Percentiles rank a stretch among this genome's conserved stretches.
Evolutionary conservation across 1,140 invertebrate species (phyloP).

Genomic region (Anagrus nilaparvatae): DNA sequence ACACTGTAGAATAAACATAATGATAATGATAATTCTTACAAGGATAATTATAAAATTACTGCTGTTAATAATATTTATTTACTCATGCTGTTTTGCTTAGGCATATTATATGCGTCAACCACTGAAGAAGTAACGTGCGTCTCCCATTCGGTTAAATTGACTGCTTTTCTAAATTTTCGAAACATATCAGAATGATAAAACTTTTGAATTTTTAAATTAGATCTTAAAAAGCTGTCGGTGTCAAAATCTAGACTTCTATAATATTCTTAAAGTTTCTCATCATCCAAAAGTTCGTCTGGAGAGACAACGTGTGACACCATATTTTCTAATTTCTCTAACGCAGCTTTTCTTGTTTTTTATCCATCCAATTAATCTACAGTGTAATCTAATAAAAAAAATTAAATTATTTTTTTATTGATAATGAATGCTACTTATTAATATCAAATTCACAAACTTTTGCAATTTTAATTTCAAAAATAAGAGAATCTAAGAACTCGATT

Average conservation of each 20-base stretch:
- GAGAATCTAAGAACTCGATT: too few relatives aligned
- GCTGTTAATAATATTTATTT: too few relatives aligned
- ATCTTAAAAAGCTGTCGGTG: slow-evolving; percentile 38
- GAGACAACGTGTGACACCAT: slow-evolving; percentile 49
- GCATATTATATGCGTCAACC: slow-evolving; percentile 59
- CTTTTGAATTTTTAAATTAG: slow-evolving; percentile 51
- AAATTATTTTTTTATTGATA: too few relatives aligned
- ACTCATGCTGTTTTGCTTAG: slow-evolving; percentile 58
- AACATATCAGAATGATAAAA: slow-evolving; percentile 49
- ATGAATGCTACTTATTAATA: too few relatives aligned
- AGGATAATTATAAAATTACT: too few relatives aligned
- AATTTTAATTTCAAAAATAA: too few relatives aligned
- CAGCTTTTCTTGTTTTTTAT: slow-evolving; percentile 49
- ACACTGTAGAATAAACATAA: slow-evolving; percentile 49
- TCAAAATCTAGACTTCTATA: slow-evolving; percentile 47
- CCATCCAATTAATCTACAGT: slow-evolving; percentile 57
- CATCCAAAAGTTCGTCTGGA: slow-evolving; percentile 49
- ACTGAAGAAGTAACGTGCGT: slow-evolving; percentile 52
- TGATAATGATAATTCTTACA: too few relatives aligned
- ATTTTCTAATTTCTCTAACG: slow-evolving; percentile 45
- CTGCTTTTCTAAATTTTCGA: slow-evolving; percentile 48
- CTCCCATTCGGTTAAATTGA: slow-evolving; percentile 60
- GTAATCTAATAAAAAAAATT: too few relatives aligned
- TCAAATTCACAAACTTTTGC: too few relatives aligned
- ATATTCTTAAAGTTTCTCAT: slow-evolving; percentile 44